Evolutionary conservation across 2,888 invertebrate species (phyloP).

Genomic region (Subacronicta megacephala): DNA sequence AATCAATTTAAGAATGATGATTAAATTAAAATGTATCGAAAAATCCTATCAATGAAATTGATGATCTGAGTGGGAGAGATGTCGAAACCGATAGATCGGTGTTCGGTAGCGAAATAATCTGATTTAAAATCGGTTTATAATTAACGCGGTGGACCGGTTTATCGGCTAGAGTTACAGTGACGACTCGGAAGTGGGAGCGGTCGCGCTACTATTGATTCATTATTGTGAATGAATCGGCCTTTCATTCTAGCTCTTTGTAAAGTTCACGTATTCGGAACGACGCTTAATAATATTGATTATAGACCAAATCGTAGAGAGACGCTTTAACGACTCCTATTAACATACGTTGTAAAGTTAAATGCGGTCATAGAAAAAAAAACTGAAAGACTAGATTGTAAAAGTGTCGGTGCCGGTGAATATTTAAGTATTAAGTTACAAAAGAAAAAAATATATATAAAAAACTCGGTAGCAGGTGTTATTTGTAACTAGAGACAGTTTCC

Average conservation of each 20-base stretch:
- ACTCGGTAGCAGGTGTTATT: conserved; percentile 70
- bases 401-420: conserved; percentile 39
- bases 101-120: conserved; percentile 84
- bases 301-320: conserved; percentile 73
- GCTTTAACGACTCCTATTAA: conserved; percentile 69
- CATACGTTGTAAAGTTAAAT: conserved; percentile 57
- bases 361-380: conserved; percentile 53
- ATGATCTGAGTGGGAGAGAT: conserved; percentile 73
- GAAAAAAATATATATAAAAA: conserved; percentile 50
- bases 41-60: conserved; percentile 80
- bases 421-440: conserved; percentile 48
- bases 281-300: conserved; percentile 77
- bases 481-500: conserved; percentile 79
- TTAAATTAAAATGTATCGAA: conserved; percentile 77
- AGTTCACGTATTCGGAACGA: conserved; percentile 71
- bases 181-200: conserved; percentile 79
- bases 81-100: conserved; percentile 77
- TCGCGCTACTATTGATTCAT: conserved; percentile 77
- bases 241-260: conserved; percentile 73
- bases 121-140: conserved; percentile 84
- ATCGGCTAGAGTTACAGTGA: conserved; percentile 70
- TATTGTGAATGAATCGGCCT: conserved; percentile 87
- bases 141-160: conserved; percentile 84
- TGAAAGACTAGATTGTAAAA: conserved; percentile 51
- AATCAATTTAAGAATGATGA: conserved; percentile 67